Evolutionary conservation across 1,140 invertebrate genomes (phyloP).

Genomic region (Manduca sexta): DNA sequence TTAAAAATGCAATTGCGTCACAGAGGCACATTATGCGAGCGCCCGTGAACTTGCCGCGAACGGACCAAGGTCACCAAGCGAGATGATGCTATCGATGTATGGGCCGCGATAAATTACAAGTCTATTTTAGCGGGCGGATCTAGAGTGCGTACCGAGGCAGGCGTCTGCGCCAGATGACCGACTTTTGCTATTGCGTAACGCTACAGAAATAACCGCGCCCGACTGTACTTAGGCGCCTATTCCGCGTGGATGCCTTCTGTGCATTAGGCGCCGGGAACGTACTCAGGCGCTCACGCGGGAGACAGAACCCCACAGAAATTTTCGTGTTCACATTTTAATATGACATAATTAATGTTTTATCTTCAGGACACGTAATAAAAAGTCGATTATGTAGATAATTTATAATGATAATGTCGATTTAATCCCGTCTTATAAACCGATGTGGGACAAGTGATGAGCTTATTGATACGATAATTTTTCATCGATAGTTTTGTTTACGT

Average conservation of each 20-base stretch:
- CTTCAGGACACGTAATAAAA: too few species aligned
- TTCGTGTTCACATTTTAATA: too few species aligned
- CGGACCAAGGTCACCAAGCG: constrained; percentile 47
- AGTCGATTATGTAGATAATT: too few species aligned
- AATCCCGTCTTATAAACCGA: too few species aligned
- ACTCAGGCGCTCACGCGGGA: too few species aligned
- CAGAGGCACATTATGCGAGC: constrained; percentile 17
- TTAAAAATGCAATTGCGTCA: constrained; percentile 25
- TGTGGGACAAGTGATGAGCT: too few species aligned
- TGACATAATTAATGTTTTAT: too few species aligned
- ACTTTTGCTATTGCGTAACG: constrained; percentile 53
- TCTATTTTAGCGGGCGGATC: constrained; percentile 40
- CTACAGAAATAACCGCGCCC: constrained; percentile 33
- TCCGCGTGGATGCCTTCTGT: background rate
- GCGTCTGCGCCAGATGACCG: constrained; percentile 41
- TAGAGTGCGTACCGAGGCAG: constrained; percentile 32
- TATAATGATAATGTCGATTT: too few species aligned
- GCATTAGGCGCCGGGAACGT: too few species aligned
- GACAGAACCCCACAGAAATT: too few species aligned
- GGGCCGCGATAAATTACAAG: constrained; percentile 46
- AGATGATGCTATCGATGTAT: constrained; percentile 45
- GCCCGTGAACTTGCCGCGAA: constrained; percentile 69
- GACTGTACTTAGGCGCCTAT: constrained; percentile 11
- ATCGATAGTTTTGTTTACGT: too few species aligned
- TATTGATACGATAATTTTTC: too few species aligned